Evolutionary conservation across 2,888 invertebrate species (phyloP), one percentile per base, ranked within the genome.

Genomic region (Melinopterus prodromus): DNA sequence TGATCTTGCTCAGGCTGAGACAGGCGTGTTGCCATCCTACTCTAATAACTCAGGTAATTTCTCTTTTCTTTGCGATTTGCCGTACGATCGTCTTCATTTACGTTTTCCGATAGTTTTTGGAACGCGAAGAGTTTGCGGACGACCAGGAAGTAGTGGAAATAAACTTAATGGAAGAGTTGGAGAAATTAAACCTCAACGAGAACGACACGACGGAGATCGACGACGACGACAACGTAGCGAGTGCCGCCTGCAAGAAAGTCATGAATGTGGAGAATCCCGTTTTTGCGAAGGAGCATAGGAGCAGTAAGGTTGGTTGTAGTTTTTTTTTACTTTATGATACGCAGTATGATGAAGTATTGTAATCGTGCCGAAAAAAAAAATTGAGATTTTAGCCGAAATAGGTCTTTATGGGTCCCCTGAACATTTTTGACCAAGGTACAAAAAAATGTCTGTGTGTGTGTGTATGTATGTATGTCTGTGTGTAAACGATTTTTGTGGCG

Each of bases 1-100:
- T 97, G 0, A 90, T 98, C 1, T 88, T 99, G 14, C 89, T 98
- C 79, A 92, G 98, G 12, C 89, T 99, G 80, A 92, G 98, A 0
- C 98, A 99, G 88, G 93, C 96, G 80, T 97, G 97, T 87, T 96
- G 96, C 86, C 98, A 98, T 90, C 95, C 98, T 37, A 94, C 94
- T 0, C 91, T 99, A 15, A 95, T 98, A 84, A 92, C 92, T 85
- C 87, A 92, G 80, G 93, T 93, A 88, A 88, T 90, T 88, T 70
- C 26, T 38, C 75, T 70, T 81, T 12, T 16, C 16, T 26, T 38
- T 69, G 70, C 72, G 69, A 70, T 79, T 26, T 26, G 26, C 3
- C 26, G 26, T 69, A 53, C 12, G 6, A 16, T 76, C 26, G 26
- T 15, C 70, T 6, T 36, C 14, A 70, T 35, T 71, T 80, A 15